Base-by-base conservation (phyloP, 2,888 invertebrate genomes). In the Athalia circularis region DNA sequence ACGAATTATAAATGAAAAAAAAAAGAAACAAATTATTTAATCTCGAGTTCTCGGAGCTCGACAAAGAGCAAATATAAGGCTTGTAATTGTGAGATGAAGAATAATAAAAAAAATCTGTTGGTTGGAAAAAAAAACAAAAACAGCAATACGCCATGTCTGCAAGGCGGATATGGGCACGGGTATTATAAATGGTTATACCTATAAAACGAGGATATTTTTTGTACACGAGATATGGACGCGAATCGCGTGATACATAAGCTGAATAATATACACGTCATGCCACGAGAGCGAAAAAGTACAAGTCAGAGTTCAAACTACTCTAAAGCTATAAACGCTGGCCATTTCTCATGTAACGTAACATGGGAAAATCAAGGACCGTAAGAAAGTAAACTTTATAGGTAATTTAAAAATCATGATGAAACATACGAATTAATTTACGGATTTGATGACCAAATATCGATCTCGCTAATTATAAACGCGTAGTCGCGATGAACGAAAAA, bases 291-390 rank as follows among this genome's bases (percentile, higher is more conserved):
- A 15, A 72, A 59, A 72, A 47, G 15, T 29, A 29, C 47, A 47
- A 57, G 47, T 45, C 59, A 59, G 59, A 57, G 13, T 45, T 72
- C 59, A 54, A 68, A 29, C 68, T 9, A 52, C 67, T 15, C 52
- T 4, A n/a, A 3, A 15, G n/a, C 29, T 29, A 29, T 59, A 29
- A 13, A 72, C 8, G 15, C 29, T 8, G 8, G 29, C 48, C 7
- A 47, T 72, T 72, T 59, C 54, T 57, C 5, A 47, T 59, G n/a
- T 54, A 47, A 59, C 15, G 15, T 70, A 70, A 70, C 45, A 13
- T 9, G 3, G 59, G 45, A 54, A n/a, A n/a, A 72, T 13, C 47
- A 45, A 29, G 2, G 29, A 29, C 29, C 29, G 29, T 29, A 29
- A 29, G 29, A 29, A 29, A 29, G 29, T 2, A 29, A 29, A 29